Percentiles rank a stretch among this genome's conserved stretches.
Conservation (phyloP, 2,888 invertebrate species). For the Pyrgus malvae region DNA sequence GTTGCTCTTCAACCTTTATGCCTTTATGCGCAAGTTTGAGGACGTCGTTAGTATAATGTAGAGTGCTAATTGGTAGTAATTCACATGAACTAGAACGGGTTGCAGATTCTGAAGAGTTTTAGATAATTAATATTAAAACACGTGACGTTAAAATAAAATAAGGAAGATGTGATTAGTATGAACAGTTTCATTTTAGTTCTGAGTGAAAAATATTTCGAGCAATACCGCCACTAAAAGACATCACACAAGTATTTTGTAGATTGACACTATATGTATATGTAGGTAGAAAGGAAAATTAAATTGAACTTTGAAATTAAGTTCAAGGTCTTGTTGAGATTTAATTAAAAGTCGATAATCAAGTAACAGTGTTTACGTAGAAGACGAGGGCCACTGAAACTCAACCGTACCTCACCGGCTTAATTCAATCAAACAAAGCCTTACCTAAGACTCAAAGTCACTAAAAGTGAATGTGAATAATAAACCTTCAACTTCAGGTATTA, state of each 20-base stretch:
- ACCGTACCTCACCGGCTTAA: slow-evolving; percentile 7
- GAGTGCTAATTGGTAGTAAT: slow-evolving; percentile 4
- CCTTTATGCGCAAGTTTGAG: neutral
- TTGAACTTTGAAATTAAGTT: neutral
- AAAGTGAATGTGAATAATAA: neutral
- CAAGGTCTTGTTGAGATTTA: slow-evolving; percentile 4
- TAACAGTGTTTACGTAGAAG: slow-evolving; percentile 10
- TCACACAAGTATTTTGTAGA: too few species aligned
- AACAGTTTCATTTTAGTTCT: too few species aligned
- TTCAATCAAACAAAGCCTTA: slow-evolving; percentile 3
- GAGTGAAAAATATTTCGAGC: too few species aligned
- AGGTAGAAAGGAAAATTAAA: too few species aligned
- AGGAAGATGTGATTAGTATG: too few species aligned
- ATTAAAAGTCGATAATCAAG: slow-evolving; percentile 3
- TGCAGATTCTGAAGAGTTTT: too few species aligned
- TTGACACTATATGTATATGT: too few species aligned
- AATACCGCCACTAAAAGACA: too few species aligned
- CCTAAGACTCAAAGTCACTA: neutral
- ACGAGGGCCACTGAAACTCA: neutral
- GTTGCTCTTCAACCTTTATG: too few species aligned
- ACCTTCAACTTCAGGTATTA: neutral
- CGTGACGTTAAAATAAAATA: too few species aligned
- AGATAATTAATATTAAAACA: too few species aligned
- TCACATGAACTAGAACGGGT: neutral
- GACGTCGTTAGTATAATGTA: neutral